Conservation (phyloP, 2,797 vertebrate species). For the Glyptemys insculpta region DNA sequence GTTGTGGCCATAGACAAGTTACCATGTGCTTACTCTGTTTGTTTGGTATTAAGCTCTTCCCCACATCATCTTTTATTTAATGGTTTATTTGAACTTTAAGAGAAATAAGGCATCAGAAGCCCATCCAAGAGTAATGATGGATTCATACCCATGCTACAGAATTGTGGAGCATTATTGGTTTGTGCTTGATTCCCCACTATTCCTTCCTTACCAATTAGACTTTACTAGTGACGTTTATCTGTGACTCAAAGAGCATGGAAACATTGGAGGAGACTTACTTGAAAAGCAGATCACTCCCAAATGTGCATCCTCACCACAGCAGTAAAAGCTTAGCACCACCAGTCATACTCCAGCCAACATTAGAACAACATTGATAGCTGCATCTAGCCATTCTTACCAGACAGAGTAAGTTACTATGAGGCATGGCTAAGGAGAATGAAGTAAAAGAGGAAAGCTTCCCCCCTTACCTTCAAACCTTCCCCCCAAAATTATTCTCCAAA, state of each 20-base stretch:
- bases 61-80: rapidly evolving
- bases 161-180: background rate
- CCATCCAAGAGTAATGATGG: background rate
- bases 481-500: slow-evolving; percentile 22
- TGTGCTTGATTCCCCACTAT: background rate
- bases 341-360: background rate
- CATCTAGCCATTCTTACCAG: background rate
- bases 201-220: background rate
- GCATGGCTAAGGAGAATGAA: slow-evolving; percentile 12
- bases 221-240: background rate
- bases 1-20: rapidly evolving
- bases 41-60: background rate
- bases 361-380: background rate
- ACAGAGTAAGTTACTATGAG: slow-evolving; percentile 27
- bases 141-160: background rate
- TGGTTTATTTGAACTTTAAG: background rate
- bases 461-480: slow-evolving; percentile 33
- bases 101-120: background rate
- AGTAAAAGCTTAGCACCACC: slow-evolving; percentile 24
- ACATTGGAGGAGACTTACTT: background rate
- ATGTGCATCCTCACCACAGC: slow-evolving; percentile 7
- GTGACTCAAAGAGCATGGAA: background rate
- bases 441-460: background rate
- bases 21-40: background rate
- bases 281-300: slow-evolving; percentile 12